A percentile compares a stretch with the other conserved stretches of the same genome.
Evolutionary conservation across 2,797 vertebrate genomes (phyloP).

Genomic region (Aeoliscus strigatus): DNA sequence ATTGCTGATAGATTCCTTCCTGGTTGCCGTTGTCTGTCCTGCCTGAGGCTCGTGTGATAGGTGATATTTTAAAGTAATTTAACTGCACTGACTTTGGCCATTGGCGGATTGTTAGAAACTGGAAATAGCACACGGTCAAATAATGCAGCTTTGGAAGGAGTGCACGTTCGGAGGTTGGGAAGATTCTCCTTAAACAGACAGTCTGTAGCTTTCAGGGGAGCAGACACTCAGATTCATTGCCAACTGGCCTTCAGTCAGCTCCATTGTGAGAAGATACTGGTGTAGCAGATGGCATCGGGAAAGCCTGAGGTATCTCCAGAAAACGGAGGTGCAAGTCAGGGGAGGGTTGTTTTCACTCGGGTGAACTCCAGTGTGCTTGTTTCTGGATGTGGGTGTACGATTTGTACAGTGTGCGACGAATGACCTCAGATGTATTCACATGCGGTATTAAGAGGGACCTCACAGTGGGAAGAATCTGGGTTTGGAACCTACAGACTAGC

Average conservation of each 20-base stretch:
- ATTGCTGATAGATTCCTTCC: too few relatives aligned
- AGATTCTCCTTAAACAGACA: conserved; percentile 27
- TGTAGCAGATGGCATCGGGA: conserved; percentile 65
- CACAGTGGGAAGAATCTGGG: too few relatives aligned
- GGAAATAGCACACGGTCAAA: conserved; percentile 37
- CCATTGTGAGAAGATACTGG: conserved; percentile 62
- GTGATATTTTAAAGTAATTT: conserved; percentile 13
- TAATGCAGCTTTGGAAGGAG: conserved; percentile 30
- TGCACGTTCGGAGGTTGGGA: conserved; percentile 31
- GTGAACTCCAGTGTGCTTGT: conserved; percentile 19
- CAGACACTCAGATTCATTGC: conserved; percentile 61
- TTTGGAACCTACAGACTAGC: too few relatives aligned
- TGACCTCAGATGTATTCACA: not conserved
- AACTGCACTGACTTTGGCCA: conserved; percentile 16
- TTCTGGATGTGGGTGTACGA: conserved; percentile 7
- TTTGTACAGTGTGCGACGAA: conserved; percentile 1
- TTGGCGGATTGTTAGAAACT: conserved; percentile 32
- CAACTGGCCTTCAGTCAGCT: conserved; percentile 67
- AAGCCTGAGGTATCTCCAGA: conserved; percentile 63
- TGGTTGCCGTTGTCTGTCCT: not conserved
- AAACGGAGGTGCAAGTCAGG: conserved; percentile 52
- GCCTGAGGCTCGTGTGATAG: conserved; percentile 17
- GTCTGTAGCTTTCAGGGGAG: conserved; percentile 45
- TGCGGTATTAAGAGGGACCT: too few relatives aligned
- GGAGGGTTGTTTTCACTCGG: conserved; percentile 49